Evolutionary conservation across 2,113 vertebrate genomes (phyloP), one percentile per base, ranked within the genome.

Genomic region (Clupea harengus): DNA sequence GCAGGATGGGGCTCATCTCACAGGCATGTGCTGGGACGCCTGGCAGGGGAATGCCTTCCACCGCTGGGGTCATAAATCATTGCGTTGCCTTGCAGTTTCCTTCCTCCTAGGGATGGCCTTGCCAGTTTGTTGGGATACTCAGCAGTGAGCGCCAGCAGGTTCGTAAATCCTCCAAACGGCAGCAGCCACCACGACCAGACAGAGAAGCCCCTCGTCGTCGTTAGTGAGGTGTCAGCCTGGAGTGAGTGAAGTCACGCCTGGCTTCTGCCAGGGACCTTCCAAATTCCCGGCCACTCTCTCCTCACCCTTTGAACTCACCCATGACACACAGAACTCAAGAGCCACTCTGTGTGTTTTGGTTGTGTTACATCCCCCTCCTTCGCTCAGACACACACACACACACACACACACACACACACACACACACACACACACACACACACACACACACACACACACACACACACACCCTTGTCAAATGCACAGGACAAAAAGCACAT

Each of bases 251-350:
- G 28, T 78, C 72, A 78, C 32, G 32, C 72, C 72, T 39, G 64
- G 64, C n/a, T 25, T 67, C 81, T 86, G 54, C 45, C 17, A 60
- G 67, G 83, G 32, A 60, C 44, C 64, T 75, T 47, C 45, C 75
- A 39, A 52, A 46, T 87, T 81, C 89, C 39, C 85, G 83, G 88
- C 88, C 87, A 92, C 89, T 94, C 94, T 93, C 92, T 92, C 91
- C 85, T 85, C 89, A 89, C 85, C 85, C 90, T 93, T 90, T 93
- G 90, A 93, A 92, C 92, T 86, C 85, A 18, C 17, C 13, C 39
- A 45, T 86, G 39, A 86, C 82, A 83, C 25, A 39, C 45, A 57
- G 82, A 67, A 81, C 64, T 45, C 72, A 81, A 86, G 85, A 83
- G 52, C 11, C 9, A 28, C 64, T 52, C 46, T 47, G 46, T 47